Base-by-base conservation (phyloP, 2,113 vertebrate genomes). In the Speoplatyrhinus poulsoni region DNA sequence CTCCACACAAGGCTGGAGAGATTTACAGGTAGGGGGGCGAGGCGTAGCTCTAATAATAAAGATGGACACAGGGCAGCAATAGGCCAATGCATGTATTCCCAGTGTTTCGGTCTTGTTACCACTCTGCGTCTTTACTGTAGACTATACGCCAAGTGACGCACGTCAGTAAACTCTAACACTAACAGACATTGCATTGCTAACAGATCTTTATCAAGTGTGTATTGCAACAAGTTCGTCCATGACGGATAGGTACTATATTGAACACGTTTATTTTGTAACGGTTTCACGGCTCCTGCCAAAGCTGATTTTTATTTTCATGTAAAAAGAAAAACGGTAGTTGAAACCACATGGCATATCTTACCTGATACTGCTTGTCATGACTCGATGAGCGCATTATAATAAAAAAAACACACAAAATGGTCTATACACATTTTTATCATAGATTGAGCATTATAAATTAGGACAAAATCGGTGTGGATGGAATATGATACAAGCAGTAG, bases 21-120 rank as follows among this genome's bases (percentile, higher is more conserved):
- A 81, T 89, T 87, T 89, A 91, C 92, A 93, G 93, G 93, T 93
- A 90, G 84, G 81, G 78, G 84, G 92, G 91, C 78, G 92, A 92
- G 85, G 90, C 88, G 19, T 78, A 59, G 74, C 73, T 86, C 80
- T 81, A 85, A 88, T 79, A 85, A 90, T 90, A 88, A 88, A 91
- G 89, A 91, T 74, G 82, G 85, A 77, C 83, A 81, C 61, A 67
- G 70, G 26, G 81, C 77, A 57, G 74, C 11, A 53, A 80, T 58
- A 61, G 57, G 15, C 57, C 63, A 17, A 10, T 17, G 79, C 69
- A 32, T 41, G 5, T 41, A 41, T 62, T 77, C 76, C 83, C 58
- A 77, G 72, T 59, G 60, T 19, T 65, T 46, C 66, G 57, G 36
- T 49, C 53, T 70, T 41, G n/a, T 69, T 53, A 69, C 65, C 65